Conservation (phyloP, 1,140 invertebrate genomes). For the Drosophila chauvacae region DNA sequence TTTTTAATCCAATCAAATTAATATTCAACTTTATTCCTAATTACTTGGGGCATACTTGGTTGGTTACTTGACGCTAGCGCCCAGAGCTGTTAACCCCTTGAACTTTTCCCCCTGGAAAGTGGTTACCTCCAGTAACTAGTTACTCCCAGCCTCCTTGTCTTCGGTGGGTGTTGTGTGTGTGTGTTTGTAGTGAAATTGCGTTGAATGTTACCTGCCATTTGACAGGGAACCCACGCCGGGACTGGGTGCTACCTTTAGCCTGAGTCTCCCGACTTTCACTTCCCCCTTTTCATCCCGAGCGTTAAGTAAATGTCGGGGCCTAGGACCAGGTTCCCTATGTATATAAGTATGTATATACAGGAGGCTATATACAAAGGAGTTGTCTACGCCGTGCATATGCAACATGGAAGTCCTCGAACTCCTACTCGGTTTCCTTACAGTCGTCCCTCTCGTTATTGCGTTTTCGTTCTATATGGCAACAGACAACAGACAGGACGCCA, state of each 20-base stretch:
- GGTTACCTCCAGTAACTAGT: slow-evolving; percentile 23
- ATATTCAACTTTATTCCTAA: neutral
- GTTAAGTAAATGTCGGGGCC: slow-evolving; percentile 74
- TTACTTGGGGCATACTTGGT: neutral
- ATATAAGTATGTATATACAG: neutral
- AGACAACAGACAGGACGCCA: slow-evolving; percentile 54
- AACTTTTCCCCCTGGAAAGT: slow-evolving; percentile 5
- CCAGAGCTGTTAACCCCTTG: slow-evolving; percentile 10
- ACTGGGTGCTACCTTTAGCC: slow-evolving; percentile 14
- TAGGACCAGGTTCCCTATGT: slow-evolving; percentile 48
- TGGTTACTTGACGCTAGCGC: neutral
- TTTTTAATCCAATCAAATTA: neutral
- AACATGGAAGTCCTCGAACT: slow-evolving; percentile 41
- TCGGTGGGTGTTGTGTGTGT: slow-evolving; percentile 57
- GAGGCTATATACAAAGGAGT: slow-evolving; percentile 51
- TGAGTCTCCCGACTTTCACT: neutral
- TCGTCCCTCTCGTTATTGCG: slow-evolving; percentile 43
- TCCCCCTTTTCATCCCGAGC: slow-evolving; percentile 19
- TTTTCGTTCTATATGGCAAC: slow-evolving; percentile 50
- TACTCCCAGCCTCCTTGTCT: slow-evolving; percentile 51
- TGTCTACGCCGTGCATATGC: slow-evolving; percentile 56
- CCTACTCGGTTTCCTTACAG: slow-evolving; percentile 23
- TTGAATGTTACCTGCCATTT: slow-evolving; percentile 81
- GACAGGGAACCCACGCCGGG: slow-evolving; percentile 47
- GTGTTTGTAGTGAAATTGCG: slow-evolving; percentile 75